A percentile compares a stretch with the other conserved stretches of the same genome.
phyloP scores from a whole-genome alignment of 2,888 invertebrate species.

The Leucoptera coffeella region DNA sequence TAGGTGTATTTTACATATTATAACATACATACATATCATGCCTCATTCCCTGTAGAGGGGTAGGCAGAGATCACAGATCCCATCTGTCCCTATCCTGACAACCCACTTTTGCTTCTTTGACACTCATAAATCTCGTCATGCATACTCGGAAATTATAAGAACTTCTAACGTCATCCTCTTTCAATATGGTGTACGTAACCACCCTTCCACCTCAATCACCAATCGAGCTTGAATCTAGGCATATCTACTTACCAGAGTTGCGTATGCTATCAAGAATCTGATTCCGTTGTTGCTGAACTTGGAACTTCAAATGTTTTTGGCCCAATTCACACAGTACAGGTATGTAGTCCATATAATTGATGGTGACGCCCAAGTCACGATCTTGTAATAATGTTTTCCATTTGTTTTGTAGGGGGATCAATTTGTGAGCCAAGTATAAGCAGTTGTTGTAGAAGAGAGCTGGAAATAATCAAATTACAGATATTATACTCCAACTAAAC shows the following conservation, averaged over 20 bases:
- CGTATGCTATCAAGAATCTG: constrained; percentile 70
- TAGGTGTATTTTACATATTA: too few relatives aligned
- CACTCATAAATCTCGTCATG: too few relatives aligned
- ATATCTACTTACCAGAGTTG: constrained; percentile 72
- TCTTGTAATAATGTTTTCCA: constrained; percentile 59
- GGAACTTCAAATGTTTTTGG: constrained; percentile 62
- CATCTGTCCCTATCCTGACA: too few relatives aligned
- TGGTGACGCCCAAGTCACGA: constrained; percentile 44
- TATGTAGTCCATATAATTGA: constrained; percentile 64
- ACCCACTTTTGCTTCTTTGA: too few relatives aligned
- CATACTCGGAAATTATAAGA: too few relatives aligned
- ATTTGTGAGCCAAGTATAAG: constrained; percentile 74
- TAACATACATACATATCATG: too few relatives aligned
- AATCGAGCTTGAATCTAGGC: too few relatives aligned
- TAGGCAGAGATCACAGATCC: too few relatives aligned
- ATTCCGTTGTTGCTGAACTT: constrained; percentile 69
- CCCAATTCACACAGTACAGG: constrained; percentile 63
- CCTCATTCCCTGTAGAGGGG: too few relatives aligned
- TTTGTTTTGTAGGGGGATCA: constrained; percentile 60
- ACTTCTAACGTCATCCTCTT: too few relatives aligned
- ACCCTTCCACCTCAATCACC: too few relatives aligned
- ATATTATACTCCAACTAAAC: constrained; percentile 2
- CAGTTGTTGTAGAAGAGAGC: constrained; percentile 90
- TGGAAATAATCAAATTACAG: constrained; percentile 16
- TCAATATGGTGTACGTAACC: too few relatives aligned